These are phyloP conservation scores for Eira barbara DNA, from an alignment of 2,113 vertebrate species.

Conservation along the genomic window DNA sequence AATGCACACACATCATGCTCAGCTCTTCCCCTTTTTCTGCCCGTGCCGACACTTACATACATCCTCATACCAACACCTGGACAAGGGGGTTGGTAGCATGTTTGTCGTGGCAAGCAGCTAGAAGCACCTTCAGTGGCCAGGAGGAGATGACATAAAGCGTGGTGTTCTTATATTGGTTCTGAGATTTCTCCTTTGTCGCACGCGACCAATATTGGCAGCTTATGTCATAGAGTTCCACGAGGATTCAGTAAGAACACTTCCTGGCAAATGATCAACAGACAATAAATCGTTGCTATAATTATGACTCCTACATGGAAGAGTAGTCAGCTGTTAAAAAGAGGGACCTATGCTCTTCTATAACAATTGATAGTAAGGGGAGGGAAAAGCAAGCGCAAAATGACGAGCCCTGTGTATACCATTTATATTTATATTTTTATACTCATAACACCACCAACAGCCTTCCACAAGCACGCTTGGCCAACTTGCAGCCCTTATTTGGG, in stretches of 20 bases:
- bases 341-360: not conserved
- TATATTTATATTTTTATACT: not conserved
- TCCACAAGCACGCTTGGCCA: not conserved
- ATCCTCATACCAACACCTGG: not conserved
- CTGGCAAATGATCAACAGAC: not conserved
- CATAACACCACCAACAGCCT: not conserved
- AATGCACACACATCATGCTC: not conserved
- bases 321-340: not conserved
- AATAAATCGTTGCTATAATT: not conserved
- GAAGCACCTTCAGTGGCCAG: not conserved
- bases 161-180: not conserved
- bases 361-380: not conserved
- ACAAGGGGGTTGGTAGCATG: not conserved
- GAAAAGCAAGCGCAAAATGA: not conserved
- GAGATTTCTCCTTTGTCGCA: slow-evolving; percentile 7
- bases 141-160: not conserved
- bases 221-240: not conserved
- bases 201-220: not conserved
- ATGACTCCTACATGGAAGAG: not conserved
- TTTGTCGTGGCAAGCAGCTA: not conserved
- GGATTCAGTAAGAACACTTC: not conserved
- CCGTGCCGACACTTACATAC: not conserved
- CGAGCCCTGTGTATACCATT: not conserved
- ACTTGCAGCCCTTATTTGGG: not conserved
- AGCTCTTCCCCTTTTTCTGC: not conserved